Base-by-base conservation (phyloP, 2,888 invertebrate species). In the Pilophorus perplexus region DNA sequence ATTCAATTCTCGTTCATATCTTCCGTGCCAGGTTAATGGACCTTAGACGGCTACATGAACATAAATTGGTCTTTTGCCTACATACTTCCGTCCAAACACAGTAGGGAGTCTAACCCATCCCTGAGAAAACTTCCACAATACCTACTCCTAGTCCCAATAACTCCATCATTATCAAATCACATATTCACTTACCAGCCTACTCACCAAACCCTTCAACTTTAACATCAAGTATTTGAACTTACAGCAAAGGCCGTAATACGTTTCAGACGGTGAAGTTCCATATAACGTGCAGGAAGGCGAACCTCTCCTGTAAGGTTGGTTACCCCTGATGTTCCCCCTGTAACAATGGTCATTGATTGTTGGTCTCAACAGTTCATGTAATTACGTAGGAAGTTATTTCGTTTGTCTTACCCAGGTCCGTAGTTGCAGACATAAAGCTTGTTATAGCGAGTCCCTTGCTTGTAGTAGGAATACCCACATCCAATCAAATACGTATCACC, bases 381-480 rank as follows among this genome's bases (percentile, higher is more conserved):
- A 20, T 54, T 27, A 6, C 5, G 14, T 48, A 4, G 12, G 6
- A 6, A 16, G 48, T 14, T 48, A 6, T 18, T 48, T 20, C 5
- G n/a, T n/a, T n/a, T n/a, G n/a, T n/a, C 48, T 78, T 78, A 84
- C 84, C 86, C 87, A 10, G 90, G 89, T 64, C 89, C 90, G 74
- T 90, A 90, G 79, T 90, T 90, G 81, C 90, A 91, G 62, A 90
- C 87, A 78, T 89, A 90, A 68, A 89, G 82, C 77, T 89, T 90
- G 71, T 88, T 88, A 77, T 88, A 90, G 72, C 83, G 79, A 2
- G 76, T 71, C 1, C 84, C 82, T 74, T 90, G 88, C 75, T 87
- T 86, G 79, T 89, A 93, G 78, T 86, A 89, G 0, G 90, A 83
- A 76, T 84, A 93, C 25, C 93, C 93, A 75, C 93, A 94, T 67